Conservation (phyloP, 1,140 invertebrate species). For the Neotoxoptera formosana region DNA sequence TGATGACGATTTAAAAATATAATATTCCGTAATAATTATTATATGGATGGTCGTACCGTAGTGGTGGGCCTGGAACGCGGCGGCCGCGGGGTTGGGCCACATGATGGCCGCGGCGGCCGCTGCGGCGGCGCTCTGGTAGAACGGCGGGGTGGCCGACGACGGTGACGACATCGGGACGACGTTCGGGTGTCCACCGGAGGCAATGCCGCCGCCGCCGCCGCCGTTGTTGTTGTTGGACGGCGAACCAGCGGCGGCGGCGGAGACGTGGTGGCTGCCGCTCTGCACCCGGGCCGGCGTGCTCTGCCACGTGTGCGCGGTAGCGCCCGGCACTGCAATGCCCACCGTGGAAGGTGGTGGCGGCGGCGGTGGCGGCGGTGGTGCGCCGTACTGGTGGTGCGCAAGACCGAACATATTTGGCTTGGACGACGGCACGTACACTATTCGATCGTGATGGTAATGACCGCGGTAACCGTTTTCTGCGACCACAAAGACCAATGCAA, state of each 20-base stretch:
- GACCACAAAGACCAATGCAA: background rate
- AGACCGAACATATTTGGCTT: slow-evolving; percentile 49
- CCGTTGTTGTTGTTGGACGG: background rate
- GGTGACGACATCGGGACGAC: background rate
- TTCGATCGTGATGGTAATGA: slow-evolving; percentile 44
- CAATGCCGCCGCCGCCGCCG: background rate
- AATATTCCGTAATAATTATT: background rate
- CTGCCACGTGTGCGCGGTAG: slow-evolving; percentile 32
- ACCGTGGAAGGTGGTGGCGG: background rate
- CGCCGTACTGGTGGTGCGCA: slow-evolving; percentile 24
- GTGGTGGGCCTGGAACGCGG: slow-evolving; percentile 42
- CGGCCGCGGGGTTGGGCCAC: slow-evolving; percentile 39
- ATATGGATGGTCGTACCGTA: slow-evolving; percentile 39
- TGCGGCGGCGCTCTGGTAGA: slow-evolving; percentile 29
- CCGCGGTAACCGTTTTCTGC: slow-evolving; percentile 34
- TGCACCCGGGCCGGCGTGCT: background rate
- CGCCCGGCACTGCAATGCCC: background rate
- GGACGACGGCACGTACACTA: slow-evolving; percentile 47
- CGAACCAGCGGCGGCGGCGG: background rate
- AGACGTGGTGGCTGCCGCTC: background rate
- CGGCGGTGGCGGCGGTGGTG: background rate
- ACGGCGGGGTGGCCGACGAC: slow-evolving; percentile 39
- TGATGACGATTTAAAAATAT: background rate
- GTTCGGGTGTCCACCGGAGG: background rate
- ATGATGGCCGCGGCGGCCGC: slow-evolving; percentile 40